These are phyloP conservation scores for Psylliodes chrysocephalus DNA, from an alignment of 2,888 invertebrate species.

Conservation along the genomic window DNA sequence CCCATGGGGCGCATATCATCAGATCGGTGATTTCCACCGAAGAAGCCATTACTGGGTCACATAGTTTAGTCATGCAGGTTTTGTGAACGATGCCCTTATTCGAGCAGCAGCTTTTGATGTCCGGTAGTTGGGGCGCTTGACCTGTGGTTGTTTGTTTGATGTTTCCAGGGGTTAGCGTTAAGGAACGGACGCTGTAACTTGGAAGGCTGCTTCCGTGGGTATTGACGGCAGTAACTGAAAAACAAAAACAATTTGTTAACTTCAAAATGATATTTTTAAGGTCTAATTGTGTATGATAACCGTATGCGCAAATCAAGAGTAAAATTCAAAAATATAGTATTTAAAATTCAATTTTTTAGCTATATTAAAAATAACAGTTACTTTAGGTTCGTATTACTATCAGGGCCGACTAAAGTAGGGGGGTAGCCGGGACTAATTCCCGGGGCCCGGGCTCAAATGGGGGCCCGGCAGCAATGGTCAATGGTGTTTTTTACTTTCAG, in stretches of 20 bases:
- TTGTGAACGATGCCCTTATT: conserved; percentile 76
- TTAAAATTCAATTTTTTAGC: too few species aligned
- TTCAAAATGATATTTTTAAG: too few species aligned
- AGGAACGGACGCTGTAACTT: conserved; percentile 75
- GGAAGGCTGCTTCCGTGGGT: conserved; percentile 81
- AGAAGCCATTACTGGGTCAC: conserved; percentile 74
- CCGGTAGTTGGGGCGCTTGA: conserved; percentile 77
- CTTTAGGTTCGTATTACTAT: too few species aligned
- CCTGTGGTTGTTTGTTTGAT: conserved; percentile 69
- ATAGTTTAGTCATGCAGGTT: conserved; percentile 71
- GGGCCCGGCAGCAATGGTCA: too few species aligned
- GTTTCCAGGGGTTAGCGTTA: conserved; percentile 76
- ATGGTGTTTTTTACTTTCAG: too few species aligned
- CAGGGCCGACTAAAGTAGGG: too few species aligned
- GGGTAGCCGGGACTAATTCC: too few species aligned
- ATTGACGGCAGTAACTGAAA: conserved; percentile 75
- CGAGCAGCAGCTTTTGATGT: conserved; percentile 77
- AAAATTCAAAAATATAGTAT: too few species aligned
- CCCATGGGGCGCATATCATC: conserved; percentile 92
- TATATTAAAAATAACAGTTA: too few species aligned
- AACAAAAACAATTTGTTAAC: neutral
- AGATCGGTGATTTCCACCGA: conserved; percentile 76
- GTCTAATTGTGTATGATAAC: too few species aligned
- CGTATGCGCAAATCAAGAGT: too few species aligned
- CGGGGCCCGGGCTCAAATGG: too few species aligned